Conservation (phyloP, 2,113 vertebrate genomes). For the Gymnogyps californianus region DNA sequence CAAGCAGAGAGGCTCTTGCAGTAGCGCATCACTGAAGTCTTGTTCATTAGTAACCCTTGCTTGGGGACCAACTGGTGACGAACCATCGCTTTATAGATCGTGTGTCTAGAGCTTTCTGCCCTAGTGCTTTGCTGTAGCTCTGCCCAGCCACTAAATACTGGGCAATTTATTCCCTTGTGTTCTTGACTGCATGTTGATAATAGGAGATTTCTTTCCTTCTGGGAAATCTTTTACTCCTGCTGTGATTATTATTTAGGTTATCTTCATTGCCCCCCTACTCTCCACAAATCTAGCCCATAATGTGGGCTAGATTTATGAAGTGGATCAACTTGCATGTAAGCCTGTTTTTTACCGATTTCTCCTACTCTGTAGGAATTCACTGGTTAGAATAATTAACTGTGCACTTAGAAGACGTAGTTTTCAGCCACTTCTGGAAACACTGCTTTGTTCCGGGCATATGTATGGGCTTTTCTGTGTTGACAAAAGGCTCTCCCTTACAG, state of each 20-base stretch:
- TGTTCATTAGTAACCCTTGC: background rate
- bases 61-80: background rate
- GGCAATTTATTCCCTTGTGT: background rate
- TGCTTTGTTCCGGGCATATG: background rate
- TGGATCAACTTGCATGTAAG: background rate
- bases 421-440: background rate
- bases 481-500: background rate
- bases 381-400: background rate
- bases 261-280: background rate
- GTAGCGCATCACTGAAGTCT: background rate
- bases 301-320: background rate
- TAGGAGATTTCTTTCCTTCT: background rate
- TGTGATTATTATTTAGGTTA: background rate
- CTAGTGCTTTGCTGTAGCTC: background rate
- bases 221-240: background rate
- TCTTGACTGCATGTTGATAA: background rate
- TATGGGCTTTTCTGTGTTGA: background rate
- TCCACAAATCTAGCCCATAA: background rate
- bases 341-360: background rate
- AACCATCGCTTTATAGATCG: fast-evolving
- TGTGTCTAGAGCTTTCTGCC: background rate
- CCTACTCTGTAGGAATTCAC: background rate
- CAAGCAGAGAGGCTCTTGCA: background rate
- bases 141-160: background rate
- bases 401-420: background rate